These are phyloP conservation scores for Laspeyria flexula DNA, from an alignment of 2,888 invertebrate species.

Conservation along the genomic window DNA sequence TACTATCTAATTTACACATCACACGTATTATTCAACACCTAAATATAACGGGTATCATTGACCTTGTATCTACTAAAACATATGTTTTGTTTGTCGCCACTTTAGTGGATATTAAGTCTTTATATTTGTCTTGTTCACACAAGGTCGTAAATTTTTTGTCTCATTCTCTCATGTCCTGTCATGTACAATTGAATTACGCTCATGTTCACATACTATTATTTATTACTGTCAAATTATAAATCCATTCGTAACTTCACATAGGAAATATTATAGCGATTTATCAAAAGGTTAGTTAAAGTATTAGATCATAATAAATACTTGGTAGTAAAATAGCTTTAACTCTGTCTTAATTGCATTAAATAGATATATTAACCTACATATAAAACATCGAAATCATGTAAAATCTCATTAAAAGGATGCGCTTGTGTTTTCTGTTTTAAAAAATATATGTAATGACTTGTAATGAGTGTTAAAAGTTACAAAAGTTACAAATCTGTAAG, in stretches of 20 bases:
- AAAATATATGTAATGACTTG: no score
- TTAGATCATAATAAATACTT: no score
- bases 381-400: no score
- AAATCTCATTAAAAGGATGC: no score
- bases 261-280: background rate
- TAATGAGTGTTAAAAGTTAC: no score
- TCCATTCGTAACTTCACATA: constrained; percentile 1
- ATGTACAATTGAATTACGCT: background rate
- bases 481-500: no score
- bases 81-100: constrained; percentile 1
- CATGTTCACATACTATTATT: background rate
- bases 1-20: background rate
- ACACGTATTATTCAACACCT: background rate
- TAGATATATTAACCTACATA: no score
- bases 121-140: background rate
- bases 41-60: no score
- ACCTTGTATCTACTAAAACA: background rate
- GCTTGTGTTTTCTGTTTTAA: no score
- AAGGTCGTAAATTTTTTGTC: background rate
- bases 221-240: constrained; percentile 11
- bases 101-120: background rate
- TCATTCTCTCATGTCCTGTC: constrained; percentile 1
- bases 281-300: no score
- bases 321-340: no score
- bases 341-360: no score